Base-by-base conservation (phyloP, 1,140 invertebrate species). In the Eciton burchellii region DNA sequence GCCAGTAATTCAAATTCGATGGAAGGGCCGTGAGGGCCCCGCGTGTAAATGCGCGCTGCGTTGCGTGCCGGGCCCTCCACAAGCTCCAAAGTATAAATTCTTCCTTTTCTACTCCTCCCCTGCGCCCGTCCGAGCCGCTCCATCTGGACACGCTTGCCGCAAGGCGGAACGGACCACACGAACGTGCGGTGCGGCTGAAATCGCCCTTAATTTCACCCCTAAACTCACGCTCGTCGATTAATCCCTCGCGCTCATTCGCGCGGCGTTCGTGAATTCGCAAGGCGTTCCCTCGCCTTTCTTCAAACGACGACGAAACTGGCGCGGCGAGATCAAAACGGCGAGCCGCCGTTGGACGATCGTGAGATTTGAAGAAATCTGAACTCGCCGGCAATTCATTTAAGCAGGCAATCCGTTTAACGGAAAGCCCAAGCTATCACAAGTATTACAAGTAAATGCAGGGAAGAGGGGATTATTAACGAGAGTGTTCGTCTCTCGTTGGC, bases 1-100 rank as follows among this genome's bases (percentile, higher is more conserved):
- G 57, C 16, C 68, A 49, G 81, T 84, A 86, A 89, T 90, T 90
- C 82, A 62, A 84, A 77, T 88, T 82, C 74, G 68, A 84, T 88
- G 59, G 63, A 84, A n/a, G 35, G 70, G 71, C 57, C 72, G 68
- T 56, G 24, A 59, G 57, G 41, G 62, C 19, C 2, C 21, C 45
- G 68, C 65, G 60, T 81, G 81, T 73, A 65, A 49, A 68, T 82
- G 49, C 41, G 24, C 47, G 52, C 12, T 41, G 57, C 35, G 47
- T 84, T 79, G 76, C 74, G 85, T 86, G 79, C 24, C 66, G 60
- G n/a, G 14, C 19, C 35, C 9, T 62, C 43, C 73, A 76, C 16
- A 70, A 76, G 52, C 68, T 29, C 62, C 73, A 86, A 81, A 83
- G 41, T 45, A 83, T 86, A 57, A 56, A 74, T 86, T 87, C 24